Percentiles rank a stretch among this genome's conserved stretches.
These are phyloP conservation scores for Hemithea aestivaria DNA, from an alignment of 2,888 invertebrate genomes.

Conservation along the genomic window DNA sequence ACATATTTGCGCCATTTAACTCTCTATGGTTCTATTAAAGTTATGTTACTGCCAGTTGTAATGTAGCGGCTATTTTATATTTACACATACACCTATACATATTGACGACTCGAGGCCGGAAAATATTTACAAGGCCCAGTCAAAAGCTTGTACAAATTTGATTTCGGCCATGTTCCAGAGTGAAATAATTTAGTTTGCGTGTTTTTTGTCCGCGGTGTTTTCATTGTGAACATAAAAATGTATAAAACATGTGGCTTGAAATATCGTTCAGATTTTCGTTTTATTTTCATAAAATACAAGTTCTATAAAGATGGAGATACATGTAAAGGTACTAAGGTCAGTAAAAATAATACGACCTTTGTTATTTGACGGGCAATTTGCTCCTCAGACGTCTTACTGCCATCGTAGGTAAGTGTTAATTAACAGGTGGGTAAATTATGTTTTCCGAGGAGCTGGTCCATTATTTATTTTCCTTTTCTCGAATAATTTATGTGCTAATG, in stretches of 20 bases:
- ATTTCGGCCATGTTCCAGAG: slow-evolving; percentile 34
- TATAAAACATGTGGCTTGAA: too few relatives aligned
- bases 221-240: slow-evolving; percentile 9
- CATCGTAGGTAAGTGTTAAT: slow-evolving; percentile 24
- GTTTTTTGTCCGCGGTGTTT: slow-evolving; percentile 18
- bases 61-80: neutral
- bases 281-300: too few relatives aligned
- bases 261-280: too few relatives aligned
- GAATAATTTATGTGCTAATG: slow-evolving; percentile 25
- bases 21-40: neutral
- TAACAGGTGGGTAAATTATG: slow-evolving; percentile 27
- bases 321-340: too few relatives aligned
- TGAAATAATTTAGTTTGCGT: slow-evolving; percentile 21
- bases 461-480: slow-evolving; percentile 26
- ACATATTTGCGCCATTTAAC: too few relatives aligned
- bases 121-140: slow-evolving; percentile 42
- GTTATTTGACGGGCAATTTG: slow-evolving; percentile 25
- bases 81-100: slow-evolving; percentile 3
- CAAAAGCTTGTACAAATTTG: slow-evolving; percentile 45
- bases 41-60: slow-evolving; percentile 5
- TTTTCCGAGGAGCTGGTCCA: slow-evolving; percentile 17
- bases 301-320: too few relatives aligned
- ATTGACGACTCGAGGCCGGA: slow-evolving; percentile 32
- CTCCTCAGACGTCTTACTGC: slow-evolving; percentile 18
- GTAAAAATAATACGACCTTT: slow-evolving; percentile 5